Evolutionary conservation across 64 coral and sea anemone genomes (phyloP), one percentile per base, ranked within the genome.

Genomic region (Montipora sp.): DNA sequence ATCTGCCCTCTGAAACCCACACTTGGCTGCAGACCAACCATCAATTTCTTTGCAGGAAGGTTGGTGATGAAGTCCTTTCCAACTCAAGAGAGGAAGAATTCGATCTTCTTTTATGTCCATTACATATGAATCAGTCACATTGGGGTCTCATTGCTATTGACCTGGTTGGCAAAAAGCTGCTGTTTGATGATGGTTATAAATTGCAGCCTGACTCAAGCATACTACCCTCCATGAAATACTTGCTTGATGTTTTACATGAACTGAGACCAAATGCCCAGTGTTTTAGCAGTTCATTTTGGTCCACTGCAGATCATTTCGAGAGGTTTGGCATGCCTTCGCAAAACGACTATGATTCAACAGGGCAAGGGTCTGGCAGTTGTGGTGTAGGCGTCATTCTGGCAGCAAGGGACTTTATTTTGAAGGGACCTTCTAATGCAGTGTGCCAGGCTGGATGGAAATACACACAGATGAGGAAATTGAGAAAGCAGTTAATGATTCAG

Each of bases 281-380:
- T 16, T 75, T 88, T 44, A 24, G 18, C 5, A 58, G 22, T 76
- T 12, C 66, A 5, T 75, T 88, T 22, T 92, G 79, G 80, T 14
- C 51, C 11, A 13, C 47, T 13, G 18, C 60, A 4, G 11, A 22
- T 13, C 8, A 83, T 5, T 92, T 84, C 59, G 90, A 92, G 23
- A 10, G 77, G 1, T 92, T 92, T 84, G 68, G 90, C 20, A 92
- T 92, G 90, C 86, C 86, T 8, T 88, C 66, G 10, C 86, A 88
- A 88, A 5, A 22, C 5, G 66, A 15, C 7, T 75, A 47, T 53
- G 70, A 1, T 15, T 7, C 11, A 55, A 8, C 86, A 80, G 89
- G 89, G 3, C 89, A 92, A 15, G 88, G 88, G 18, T 27, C 57
- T 50, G 86, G 67, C 8, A 88, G 86, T 22, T 88, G 86, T 88